phyloP scores from a whole-genome alignment of 2,113 vertebrate species.

The Oncorhynchus masou region DNA sequence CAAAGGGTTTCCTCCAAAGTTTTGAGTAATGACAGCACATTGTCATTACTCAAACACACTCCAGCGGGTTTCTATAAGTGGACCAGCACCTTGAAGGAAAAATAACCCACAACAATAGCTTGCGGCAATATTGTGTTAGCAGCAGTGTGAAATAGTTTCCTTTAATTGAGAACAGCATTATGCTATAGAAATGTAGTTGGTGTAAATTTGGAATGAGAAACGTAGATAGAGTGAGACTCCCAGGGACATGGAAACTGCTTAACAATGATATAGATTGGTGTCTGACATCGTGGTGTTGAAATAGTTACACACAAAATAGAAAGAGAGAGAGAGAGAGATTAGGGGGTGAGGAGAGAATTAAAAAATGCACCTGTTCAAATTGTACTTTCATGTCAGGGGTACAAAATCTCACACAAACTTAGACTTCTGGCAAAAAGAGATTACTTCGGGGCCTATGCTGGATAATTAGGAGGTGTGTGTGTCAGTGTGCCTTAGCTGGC shows the following conservation, averaged over 20 bases:
- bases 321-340: not conserved
- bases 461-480: not conserved
- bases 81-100: slow-evolving; percentile 69
- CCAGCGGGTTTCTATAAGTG: slow-evolving; percentile 46
- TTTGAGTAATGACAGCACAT: too few species aligned
- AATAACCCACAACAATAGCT: slow-evolving; percentile 70
- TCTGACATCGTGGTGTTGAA: slow-evolving; percentile 34
- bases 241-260: slow-evolving; percentile 41
- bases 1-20: too few species aligned
- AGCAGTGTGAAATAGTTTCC: slow-evolving; percentile 72
- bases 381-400: not conserved
- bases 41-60: slow-evolving; percentile 16
- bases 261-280: slow-evolving; percentile 63
- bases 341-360: not conserved
- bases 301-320: not conserved
- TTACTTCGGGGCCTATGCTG: not conserved
- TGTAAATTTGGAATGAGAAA: slow-evolving; percentile 66
- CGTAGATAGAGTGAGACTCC: slow-evolving; percentile 52
- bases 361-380: not conserved
- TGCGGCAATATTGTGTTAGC: slow-evolving; percentile 72
- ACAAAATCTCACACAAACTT: slow-evolving; percentile 1
- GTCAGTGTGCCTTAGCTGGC: not conserved
- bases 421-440: not conserved
- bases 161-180: slow-evolving; percentile 72
- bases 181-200: slow-evolving; percentile 55